phyloP scores from a whole-genome alignment of 2,113 vertebrate species.

The Erythrolamprus reginae region DNA sequence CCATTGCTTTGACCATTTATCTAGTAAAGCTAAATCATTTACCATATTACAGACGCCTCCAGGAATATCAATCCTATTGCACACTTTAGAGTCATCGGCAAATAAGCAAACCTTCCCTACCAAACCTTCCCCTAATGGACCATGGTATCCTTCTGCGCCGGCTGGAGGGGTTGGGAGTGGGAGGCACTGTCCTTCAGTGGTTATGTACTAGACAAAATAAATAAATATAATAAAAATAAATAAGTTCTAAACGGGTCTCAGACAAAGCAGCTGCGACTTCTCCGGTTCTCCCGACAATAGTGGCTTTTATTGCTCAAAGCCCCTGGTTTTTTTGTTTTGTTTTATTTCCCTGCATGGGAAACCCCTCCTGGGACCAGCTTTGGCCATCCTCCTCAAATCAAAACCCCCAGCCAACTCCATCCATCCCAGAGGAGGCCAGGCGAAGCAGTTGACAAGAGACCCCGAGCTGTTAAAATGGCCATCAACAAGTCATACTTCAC shows the following conservation, averaged over 20 bases:
- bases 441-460: not conserved
- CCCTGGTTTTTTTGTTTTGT: not conserved
- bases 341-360: not conserved
- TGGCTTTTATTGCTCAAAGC: not conserved
- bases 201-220: too few species aligned
- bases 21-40: too few species aligned
- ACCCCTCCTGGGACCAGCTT: not conserved
- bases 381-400: not conserved
- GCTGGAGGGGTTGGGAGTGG: too few species aligned
- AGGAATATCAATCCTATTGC: too few species aligned
- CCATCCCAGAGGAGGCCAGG: not conserved
- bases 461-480: not conserved
- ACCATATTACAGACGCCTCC: too few species aligned
- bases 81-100: too few species aligned
- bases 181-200: too few species aligned
- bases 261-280: not conserved
- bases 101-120: too few species aligned
- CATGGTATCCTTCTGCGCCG: too few species aligned
- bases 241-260: not conserved
- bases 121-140: too few species aligned
- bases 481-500: not conserved
- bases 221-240: too few species aligned
- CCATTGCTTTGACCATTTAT: too few species aligned
- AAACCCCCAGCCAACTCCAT: not conserved
- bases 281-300: not conserved